A percentile compares a stretch with the other conserved stretches of the same genome.
Evolutionary conservation across 1,140 invertebrate species (phyloP).

Genomic region (Monomorium pharaonis): DNA sequence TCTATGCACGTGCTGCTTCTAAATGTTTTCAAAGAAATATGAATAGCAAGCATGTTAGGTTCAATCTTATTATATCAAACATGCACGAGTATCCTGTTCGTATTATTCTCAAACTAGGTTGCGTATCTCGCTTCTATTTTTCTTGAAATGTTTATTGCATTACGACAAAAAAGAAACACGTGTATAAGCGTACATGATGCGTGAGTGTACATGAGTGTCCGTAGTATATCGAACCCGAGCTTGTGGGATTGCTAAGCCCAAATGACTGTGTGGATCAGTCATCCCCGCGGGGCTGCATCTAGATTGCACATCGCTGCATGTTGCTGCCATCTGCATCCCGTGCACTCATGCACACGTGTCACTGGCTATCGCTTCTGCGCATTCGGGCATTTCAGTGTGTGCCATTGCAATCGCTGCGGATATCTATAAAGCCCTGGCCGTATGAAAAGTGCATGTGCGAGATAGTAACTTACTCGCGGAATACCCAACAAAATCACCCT

Average conservation of each 20-base stretch:
- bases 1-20: background rate
- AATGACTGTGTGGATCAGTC: slow-evolving; percentile 12
- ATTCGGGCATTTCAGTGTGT: background rate
- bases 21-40: background rate
- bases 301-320: slow-evolving; percentile 28
- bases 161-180: background rate
- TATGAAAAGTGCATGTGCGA: slow-evolving; percentile 20
- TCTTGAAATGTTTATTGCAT: background rate
- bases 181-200: too few species aligned
- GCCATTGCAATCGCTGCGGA: background rate
- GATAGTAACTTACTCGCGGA: slow-evolving; percentile 14
- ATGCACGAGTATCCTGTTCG: background rate
- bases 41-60: background rate
- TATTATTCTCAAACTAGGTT: background rate
- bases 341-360: slow-evolving; percentile 40
- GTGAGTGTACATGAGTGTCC: background rate
- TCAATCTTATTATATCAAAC: too few species aligned
- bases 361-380: slow-evolving; percentile 41
- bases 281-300: slow-evolving; percentile 14
- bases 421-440: background rate
- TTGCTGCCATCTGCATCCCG: slow-evolving; percentile 35
- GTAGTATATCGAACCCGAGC: background rate
- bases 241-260: background rate
- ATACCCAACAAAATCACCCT: background rate
- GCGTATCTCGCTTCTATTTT: background rate